A percentile compares a stretch with the other conserved stretches of the same genome.
Conservation (phyloP, 2,113 vertebrate species). For the Nansenia antarctica region DNA sequence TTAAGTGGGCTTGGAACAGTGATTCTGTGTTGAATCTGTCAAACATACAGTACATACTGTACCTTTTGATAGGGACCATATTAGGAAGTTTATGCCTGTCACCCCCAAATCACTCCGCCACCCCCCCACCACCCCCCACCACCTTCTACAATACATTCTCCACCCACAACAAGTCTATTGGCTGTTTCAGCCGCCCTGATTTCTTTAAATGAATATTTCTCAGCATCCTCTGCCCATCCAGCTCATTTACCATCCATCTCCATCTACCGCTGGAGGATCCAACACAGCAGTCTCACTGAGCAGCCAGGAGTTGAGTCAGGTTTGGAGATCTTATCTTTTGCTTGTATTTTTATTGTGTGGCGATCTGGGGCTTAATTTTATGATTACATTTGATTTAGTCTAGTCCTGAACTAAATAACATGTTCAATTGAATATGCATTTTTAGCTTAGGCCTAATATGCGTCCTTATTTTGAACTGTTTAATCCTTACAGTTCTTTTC, state of each 20-base stretch:
- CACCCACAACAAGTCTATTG: conserved; percentile 63
- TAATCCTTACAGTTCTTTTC: no score
- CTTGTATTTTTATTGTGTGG: background rate
- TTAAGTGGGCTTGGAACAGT: no score
- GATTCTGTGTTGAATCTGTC: no score
- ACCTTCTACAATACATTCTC: conserved; percentile 50
- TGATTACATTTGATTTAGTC: background rate
- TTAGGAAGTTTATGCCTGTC: no score
- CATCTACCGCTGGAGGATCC: conserved; percentile 22
- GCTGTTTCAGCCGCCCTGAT: conserved; percentile 30
- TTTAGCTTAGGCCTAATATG: no score
- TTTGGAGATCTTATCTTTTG: conserved; percentile 16
- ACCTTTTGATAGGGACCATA: no score
- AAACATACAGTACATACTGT: no score
- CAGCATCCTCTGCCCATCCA: conserved; percentile 12
- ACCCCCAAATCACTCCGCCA: no score
- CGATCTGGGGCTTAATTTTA: background rate
- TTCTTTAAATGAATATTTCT: conserved; percentile 17
- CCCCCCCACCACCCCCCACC: background rate
- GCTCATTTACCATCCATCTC: conserved; percentile 26
- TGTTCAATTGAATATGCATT: no score
- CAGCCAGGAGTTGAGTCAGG: conserved; percentile 40
- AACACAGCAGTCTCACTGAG: conserved; percentile 16
- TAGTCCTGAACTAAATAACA: background rate
- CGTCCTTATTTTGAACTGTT: no score